Base-by-base conservation (phyloP, 2,888 invertebrate species). In the Stenolophus ochropezus region DNA sequence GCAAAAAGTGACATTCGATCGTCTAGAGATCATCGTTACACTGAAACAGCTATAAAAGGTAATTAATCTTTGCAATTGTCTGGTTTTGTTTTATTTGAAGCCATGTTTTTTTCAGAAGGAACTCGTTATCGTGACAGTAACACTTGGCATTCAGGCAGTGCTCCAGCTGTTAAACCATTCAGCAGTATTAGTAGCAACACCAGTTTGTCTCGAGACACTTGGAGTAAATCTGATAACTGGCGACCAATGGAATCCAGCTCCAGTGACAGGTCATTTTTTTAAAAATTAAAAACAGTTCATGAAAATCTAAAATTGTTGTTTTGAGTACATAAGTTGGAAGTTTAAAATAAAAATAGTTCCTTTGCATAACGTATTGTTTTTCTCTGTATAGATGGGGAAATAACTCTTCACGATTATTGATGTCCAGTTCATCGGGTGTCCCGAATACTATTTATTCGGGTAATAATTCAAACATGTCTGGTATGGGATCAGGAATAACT, bases 21-120 rank as follows among this genome's bases (percentile, higher is more conserved):
- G 4, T 85, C 86, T 4, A 84, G 87, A 18, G 87, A 86, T 71
- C 86, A 87, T 90, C 92, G 87, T 89, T 91, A 89, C 82, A 73
- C 83, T 8, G 87, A 86, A 4, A 78, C 84, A 20, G 53, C 71
- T 20, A 49, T 81, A 14, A 81, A 81, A 75, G 81, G 75, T 81
- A 56, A 25, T 49, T 5, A 33, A 8, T 33, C 5, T 18, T 18
- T 20, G 20, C 6, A 20, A 18, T 20, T 49, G 33, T 14, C 16
- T 14, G 6, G 16, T 49, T 14, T 49, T 49, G 1, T 49, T 5
- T 49, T 49, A n/a, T 49, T 14, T 49, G 1, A 4, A 49, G 1
- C 4, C 14, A 14, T 49, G 2, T 49, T 2, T 49, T 20, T 53
- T 53, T 16, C 21, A 80, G 80, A 80, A 4, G 58, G 73, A 23